Evolutionary conservation across 2,113 vertebrate species (phyloP).

Genomic region (Equus przewalskii): DNA sequence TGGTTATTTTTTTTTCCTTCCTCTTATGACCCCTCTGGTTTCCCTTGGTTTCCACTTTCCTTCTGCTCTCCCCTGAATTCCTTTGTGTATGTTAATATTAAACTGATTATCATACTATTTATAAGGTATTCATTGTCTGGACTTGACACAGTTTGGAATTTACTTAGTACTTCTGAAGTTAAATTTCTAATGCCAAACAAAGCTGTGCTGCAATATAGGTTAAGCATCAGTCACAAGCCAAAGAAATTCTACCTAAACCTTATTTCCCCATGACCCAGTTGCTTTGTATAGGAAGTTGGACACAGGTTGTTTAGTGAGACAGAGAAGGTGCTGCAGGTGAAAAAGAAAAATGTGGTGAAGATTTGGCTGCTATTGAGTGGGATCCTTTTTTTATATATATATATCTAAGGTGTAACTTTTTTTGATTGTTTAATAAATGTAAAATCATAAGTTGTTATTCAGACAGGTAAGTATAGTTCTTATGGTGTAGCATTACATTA

Average conservation of each 20-base stretch:
- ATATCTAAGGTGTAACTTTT: neutral
- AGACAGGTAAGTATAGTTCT: neutral
- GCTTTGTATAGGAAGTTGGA: neutral
- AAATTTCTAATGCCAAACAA: neutral
- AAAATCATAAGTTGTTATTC: slow-evolving; percentile 39
- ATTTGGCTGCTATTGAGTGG: slow-evolving; percentile 11
- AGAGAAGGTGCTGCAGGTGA: neutral
- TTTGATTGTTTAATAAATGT: slow-evolving; percentile 25
- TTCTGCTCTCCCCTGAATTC: neutral
- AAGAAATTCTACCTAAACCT: neutral
- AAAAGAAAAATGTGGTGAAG: neutral
- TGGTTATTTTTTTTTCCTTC: slow-evolving; percentile 12
- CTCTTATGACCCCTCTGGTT: neutral
- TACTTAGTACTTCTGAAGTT: slow-evolving; percentile 40
- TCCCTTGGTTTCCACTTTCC: neutral
- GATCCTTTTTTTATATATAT: neutral
- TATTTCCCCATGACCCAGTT: neutral
- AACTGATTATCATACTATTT: slow-evolving; percentile 44
- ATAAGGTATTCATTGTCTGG: neutral
- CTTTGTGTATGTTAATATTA: slow-evolving; percentile 22
- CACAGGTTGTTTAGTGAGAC: neutral
- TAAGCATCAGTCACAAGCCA: neutral
- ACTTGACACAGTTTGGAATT: slow-evolving; percentile 35
- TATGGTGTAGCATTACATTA: neutral
- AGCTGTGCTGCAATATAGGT: neutral